phyloP scores from a whole-genome alignment of 2,888 invertebrate genomes.

The Lasioglossum lativentre region DNA sequence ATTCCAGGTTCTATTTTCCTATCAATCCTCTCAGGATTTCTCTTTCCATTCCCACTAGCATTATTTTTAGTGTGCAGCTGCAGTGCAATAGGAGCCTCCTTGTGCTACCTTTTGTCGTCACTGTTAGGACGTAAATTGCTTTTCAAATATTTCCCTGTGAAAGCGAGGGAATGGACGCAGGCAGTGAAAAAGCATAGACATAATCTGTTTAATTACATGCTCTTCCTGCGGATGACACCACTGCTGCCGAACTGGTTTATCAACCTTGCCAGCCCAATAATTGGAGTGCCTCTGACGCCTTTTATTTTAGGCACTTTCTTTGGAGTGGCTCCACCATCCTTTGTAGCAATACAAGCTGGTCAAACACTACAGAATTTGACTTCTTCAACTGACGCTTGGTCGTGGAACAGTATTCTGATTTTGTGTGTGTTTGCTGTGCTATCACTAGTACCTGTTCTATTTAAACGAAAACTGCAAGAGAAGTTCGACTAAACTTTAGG shows the following conservation, averaged over 20 bases:
- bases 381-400: conserved; percentile 94
- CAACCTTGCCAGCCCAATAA: conserved; percentile 97
- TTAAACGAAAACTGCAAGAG: conserved; percentile 92
- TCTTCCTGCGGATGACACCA: conserved; percentile 98
- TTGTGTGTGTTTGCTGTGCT: conserved; percentile 92
- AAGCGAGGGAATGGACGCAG: conserved; percentile 93
- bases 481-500: conserved; percentile 88
- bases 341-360: conserved; percentile 98
- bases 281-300: conserved; percentile 96
- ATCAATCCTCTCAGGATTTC: conserved; percentile 97
- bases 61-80: conserved; percentile 95
- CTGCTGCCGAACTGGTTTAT: conserved; percentile 99
- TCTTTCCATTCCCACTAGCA: conserved; percentile 97
- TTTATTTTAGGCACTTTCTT: conserved; percentile 98
- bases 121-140: conserved; percentile 95
- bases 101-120: conserved; percentile 97
- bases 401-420: conserved; percentile 93
- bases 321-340: conserved; percentile 98
- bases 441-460: conserved; percentile 94
- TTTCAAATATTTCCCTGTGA: conserved; percentile 94
- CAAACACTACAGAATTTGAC: conserved; percentile 97
- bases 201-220: conserved; percentile 97
- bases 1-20: conserved; percentile 99
- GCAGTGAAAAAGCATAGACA: conserved; percentile 94
- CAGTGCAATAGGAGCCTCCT: conserved; percentile 97